Percentiles rank a stretch among this genome's conserved stretches.
Conservation (phyloP, 1,140 invertebrate genomes). For the Chrysomallon squamiferum region DNA sequence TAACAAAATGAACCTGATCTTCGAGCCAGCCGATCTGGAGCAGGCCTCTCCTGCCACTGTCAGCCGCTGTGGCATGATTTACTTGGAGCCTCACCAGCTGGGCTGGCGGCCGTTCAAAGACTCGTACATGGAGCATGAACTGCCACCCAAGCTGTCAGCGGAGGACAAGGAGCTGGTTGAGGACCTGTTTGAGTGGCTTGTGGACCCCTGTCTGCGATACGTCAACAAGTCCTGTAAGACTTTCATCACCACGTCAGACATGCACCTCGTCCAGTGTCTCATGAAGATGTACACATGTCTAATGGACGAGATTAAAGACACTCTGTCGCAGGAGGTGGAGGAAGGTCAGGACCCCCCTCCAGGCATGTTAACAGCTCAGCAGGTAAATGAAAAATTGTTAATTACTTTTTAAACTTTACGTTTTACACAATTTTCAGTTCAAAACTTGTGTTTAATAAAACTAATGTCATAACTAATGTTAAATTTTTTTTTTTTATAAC, state of each 20-base stretch:
- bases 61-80: constrained; percentile 68
- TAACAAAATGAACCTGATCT: constrained; percentile 65
- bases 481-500: too few species aligned
- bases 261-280: constrained; percentile 72
- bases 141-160: constrained; percentile 47
- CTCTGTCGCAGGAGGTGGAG: constrained; percentile 17
- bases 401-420: too few species aligned
- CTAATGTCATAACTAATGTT: too few species aligned
- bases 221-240: constrained; percentile 71
- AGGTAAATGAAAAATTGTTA: constrained; percentile 45
- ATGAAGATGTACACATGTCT: constrained; percentile 58
- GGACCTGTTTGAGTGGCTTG: constrained; percentile 50
- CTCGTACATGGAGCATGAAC: constrained; percentile 61
- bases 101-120: constrained; percentile 63
- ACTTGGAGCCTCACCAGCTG: constrained; percentile 63
- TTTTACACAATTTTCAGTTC: too few species aligned
- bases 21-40: constrained; percentile 65
- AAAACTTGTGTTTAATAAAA: too few species aligned
- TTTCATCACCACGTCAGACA: constrained; percentile 80
- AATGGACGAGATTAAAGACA: constrained; percentile 59
- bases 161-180: constrained; percentile 43
- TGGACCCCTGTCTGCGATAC: constrained; percentile 65
- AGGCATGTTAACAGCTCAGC: constrained; percentile 44
- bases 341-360: constrained; percentile 24
- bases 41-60: constrained; percentile 69